Conservation (phyloP, 2,113 vertebrate species). For the human region GRCh38 chr18:67822001-67822500, state of each 20-base stretch:
- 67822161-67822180: not conserved
- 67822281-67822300: not conserved
- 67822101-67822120: not conserved
- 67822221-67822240: not conserved
- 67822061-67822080: not conserved
- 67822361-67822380: not conserved
- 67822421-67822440: no score
- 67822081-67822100: not conserved
- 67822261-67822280: no score
- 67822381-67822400: not conserved
- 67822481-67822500: not conserved
- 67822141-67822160: not conserved
- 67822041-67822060: not conserved
- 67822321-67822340: fast-evolving
- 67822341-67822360: not conserved
- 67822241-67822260: not conserved
- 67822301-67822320: not conserved
- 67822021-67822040: not conserved
- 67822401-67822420: not conserved
- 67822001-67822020: not conserved
- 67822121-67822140: not conserved
- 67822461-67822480: fast-evolving
- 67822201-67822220: not conserved
- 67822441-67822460: not conserved
- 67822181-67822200: not conserved